Base-by-base conservation (phyloP, 1,140 invertebrate species). In the Oppia nitens region DNA sequence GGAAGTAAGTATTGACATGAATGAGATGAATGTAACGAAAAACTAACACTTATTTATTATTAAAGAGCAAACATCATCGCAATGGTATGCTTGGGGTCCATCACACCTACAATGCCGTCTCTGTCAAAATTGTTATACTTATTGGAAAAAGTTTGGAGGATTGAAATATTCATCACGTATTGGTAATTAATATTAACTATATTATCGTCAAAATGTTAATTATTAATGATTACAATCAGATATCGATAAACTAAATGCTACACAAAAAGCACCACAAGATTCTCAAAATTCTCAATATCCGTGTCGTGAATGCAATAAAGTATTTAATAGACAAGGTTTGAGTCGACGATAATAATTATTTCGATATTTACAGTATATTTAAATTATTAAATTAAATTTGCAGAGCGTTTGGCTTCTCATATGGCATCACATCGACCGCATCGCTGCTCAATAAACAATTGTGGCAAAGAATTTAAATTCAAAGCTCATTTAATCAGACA, bases 101-200 rank as follows among this genome's bases (percentile, higher is more conserved):
- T 79, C 85, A 29, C 82, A 89, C 66, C 78, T 86, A 75, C 85
- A 92, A 66, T 88, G 87, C 73, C 82, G 91, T 62, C 74, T 98
- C 12, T 98, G 95, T 74, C 82, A 84, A 61, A 75, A 78, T 2
- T 98, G 95, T 74, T 98, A 93, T 93, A 80, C 80, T 29, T 95
- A 96, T 71, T 99, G 93, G 91, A 97, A 97, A 72, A 95, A 96
- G 70, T 95, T 94, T 73, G 94, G 93, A 56, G 94, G 93, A 63
- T 79, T 98, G 20, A 95, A 94, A 64, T 73, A 73, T 67, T 64
- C 74, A 26, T 71, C 71, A 51, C 62, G 74, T 67, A 65, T 77
- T 65, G 75, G 75, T 77, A 69, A 47, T 57, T 4, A 2, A 2
- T 25, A 1, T 2, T 11, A 20, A 57, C n/a, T 20, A 24, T n/a